phyloP scores from a whole-genome alignment of 2,113 vertebrate species.

The Hippoglossus stenolepis region DNA sequence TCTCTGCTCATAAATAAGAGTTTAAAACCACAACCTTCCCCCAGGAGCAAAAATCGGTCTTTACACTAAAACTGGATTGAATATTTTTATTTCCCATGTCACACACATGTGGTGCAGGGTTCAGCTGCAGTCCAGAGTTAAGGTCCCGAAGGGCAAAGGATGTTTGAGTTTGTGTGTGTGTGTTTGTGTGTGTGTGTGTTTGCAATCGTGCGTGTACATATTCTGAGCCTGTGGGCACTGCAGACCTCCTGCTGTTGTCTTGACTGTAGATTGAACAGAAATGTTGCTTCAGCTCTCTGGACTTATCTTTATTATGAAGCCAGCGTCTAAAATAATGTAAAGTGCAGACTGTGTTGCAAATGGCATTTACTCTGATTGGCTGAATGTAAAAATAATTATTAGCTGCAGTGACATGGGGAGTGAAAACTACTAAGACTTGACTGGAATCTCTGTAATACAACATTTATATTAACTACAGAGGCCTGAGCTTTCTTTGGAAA shows the following conservation, averaged over 20 bases:
- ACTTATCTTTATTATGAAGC: background rate
- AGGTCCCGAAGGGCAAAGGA: slow-evolving; percentile 12
- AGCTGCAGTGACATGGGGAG: too few relatives aligned
- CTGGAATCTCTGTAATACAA: background rate
- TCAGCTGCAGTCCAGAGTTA: slow-evolving; percentile 54
- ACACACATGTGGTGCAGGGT: slow-evolving; percentile 25
- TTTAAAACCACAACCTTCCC: too few relatives aligned
- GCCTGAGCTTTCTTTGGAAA: background rate
- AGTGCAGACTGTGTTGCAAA: too few relatives aligned
- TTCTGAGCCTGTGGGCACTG: background rate
- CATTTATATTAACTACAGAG: background rate
- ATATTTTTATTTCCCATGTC: slow-evolving; percentile 18
- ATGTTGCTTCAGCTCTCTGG: background rate
- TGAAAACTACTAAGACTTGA: too few relatives aligned
- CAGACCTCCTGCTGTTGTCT: slow-evolving; percentile 6
- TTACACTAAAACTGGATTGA: too few relatives aligned
- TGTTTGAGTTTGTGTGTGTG: slow-evolving; percentile 9
- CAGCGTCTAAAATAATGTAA: background rate
- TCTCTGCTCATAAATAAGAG: too few relatives aligned
- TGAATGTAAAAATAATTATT: too few relatives aligned
- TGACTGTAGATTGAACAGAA: background rate
- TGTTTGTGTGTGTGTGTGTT: background rate
- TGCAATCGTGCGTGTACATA: background rate
- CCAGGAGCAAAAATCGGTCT: too few relatives aligned
- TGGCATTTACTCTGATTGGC: too few relatives aligned